Base-by-base conservation (phyloP, 1,140 invertebrate species). In the Cydia amplana region DNA sequence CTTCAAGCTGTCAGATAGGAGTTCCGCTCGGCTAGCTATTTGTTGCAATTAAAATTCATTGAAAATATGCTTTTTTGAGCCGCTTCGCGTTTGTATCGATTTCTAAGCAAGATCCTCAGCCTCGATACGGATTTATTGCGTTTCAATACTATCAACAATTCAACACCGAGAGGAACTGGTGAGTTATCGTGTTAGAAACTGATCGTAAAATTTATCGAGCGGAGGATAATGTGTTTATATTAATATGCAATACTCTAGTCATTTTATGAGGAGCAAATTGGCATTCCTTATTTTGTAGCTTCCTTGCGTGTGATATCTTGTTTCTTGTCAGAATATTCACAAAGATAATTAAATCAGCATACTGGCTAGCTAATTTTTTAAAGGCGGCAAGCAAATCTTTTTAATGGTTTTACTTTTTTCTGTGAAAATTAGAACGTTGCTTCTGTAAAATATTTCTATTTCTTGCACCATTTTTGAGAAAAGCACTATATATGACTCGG, bases 31-130 rank as follows among this genome's bases (percentile, higher is more conserved):
- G 65, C 36, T 36, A 36, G 6, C 7, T 36, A 36, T 28, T 60
- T 60, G 20, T 60, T 60, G 55, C 55, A 60, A 60, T 60, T 60
- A 60, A 60, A 60, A 60, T 60, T 60, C 55, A 60, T 60, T 60
- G 55, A 60, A 60, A 60, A 60, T 60, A 60, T 60, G 18, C 18
- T 60, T 60, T 60, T 60, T 23, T 23, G 55, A 60, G 55, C 20
- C 16, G 9, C 55, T 10, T 60, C 55, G 55, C 55, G 55, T 23
- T 60, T 12, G 20, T 60, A 60, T 60, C 55, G 55, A 60, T 60
- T 60, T 60, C 55, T 60, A 60, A 23, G 9, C 55, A 23, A 20
- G 55, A 60, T 60, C 55, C 18, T 5, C 16, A 51, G 46, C 4
- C 49, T 51, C 49, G 49, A 51, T 51, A 51, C 49, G 49, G 49